These are phyloP conservation scores for Trachelus troglodyta DNA, from an alignment of 2,888 invertebrate genomes.

Conservation along the genomic window DNA sequence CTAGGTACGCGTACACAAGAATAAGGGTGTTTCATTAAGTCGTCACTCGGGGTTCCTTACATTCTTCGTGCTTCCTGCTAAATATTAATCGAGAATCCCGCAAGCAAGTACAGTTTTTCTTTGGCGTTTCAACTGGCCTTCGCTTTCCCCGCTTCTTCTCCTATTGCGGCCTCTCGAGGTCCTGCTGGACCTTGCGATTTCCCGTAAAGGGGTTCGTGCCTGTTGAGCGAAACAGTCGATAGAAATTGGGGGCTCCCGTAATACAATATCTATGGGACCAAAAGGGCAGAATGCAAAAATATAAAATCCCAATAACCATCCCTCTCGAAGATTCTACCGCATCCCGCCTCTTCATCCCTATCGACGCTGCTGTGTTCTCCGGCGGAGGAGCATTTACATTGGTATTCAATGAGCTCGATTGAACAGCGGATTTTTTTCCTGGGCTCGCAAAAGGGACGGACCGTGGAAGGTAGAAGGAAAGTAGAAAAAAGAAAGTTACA, in stretches of 20 bases:
- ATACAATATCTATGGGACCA: background rate
- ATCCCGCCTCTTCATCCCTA: background rate
- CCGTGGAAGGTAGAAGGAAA: background rate
- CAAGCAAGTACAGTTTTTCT: background rate
- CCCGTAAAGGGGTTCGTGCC: background rate
- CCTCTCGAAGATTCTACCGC: background rate
- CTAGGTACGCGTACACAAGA: background rate
- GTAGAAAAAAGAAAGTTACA: background rate
- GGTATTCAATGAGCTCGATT: conserved; percentile 59
- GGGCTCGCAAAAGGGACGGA: background rate
- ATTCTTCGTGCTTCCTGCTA: background rate
- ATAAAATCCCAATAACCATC: background rate
- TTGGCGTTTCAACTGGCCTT: background rate
- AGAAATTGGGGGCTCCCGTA: conserved; percentile 1
- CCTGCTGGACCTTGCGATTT: background rate
- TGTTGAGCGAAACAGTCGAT: background rate
- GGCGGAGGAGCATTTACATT: conserved; percentile 49
- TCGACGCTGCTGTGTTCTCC: background rate
- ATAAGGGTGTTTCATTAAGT: background rate
- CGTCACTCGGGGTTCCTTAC: background rate
- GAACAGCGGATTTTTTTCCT: conserved; percentile 48
- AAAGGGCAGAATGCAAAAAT: conserved; percentile 3
- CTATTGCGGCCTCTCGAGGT: too few relatives aligned
- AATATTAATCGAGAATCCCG: background rate
- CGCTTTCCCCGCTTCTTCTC: background rate